Evolutionary conservation across 1,140 invertebrate genomes (phyloP), one percentile per base, ranked within the genome.

Genomic region (Palaemon carinicauda): DNA sequence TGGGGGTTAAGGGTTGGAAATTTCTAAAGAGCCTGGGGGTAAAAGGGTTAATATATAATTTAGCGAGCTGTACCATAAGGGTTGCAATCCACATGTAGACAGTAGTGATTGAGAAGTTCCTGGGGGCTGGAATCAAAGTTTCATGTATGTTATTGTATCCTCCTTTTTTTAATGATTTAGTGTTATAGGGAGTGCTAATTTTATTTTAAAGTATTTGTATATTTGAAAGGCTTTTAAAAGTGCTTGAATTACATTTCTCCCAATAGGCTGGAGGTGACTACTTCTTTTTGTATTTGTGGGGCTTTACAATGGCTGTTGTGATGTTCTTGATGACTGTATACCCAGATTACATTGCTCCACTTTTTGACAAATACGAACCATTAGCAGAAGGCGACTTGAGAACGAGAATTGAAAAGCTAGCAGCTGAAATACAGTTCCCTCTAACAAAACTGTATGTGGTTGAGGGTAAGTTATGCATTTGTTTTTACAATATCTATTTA

Each of bases 351-450:
- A 99, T 99, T 91, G 98, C 98, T 7, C 98, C 99, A 56, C 92
- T 99, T 7, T 99, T 99, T 93, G 99, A 99, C 91, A 99, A 98
- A 91, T 99, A 98, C 91, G 96, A 96, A n/a, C 97, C 98, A 27
- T 92, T 99, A 21, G 96, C 97, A 52, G 96, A 99, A 88, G 98
- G 98, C 73, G 94, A 96, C 65, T 92, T 99, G 0, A 95, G 95
- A 82, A 93, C 93, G 60, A 94, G 95, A 83, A 99, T 99, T 91
- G 97, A 99, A 92, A 93, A 94, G 89, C 92, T 99, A 84, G 98
- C 99, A 3, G 93, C 94, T 1, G 95, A 94, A 80, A 93, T 99
- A 17, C 93, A 96, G 56, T 99, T 99, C 92, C 98, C 99, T 3
- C 92, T 99, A 2, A 97, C 96, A 50, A 98, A 99, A 92, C 92